Percentiles rank a stretch among this genome's conserved stretches.
phyloP scores from a whole-genome alignment of 2,797 vertebrate species.

The Fringilla coelebs region DNA sequence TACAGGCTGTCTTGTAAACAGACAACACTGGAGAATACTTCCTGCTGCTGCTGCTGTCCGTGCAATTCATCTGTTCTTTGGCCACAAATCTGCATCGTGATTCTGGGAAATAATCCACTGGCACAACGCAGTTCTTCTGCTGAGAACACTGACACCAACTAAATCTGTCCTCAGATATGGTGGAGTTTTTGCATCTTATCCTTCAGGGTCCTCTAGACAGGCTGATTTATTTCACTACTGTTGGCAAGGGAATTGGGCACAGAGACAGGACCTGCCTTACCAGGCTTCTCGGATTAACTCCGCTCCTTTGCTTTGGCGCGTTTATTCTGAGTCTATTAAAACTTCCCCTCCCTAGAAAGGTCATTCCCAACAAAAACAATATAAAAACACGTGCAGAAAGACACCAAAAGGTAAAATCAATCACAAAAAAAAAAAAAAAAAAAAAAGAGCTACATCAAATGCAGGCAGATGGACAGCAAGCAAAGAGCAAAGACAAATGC shows the following conservation, averaged over 20 bases:
- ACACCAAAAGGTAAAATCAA: not conserved
- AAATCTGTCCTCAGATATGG: not conserved
- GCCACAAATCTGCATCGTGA: not conserved
- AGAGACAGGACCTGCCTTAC: constrained; percentile 40
- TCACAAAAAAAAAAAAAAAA: not conserved
- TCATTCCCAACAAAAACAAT: constrained; percentile 35
- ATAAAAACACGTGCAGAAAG: not conserved
- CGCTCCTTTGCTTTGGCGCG: constrained; percentile 23
- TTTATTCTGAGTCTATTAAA: constrained; percentile 68
- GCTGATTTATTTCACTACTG: constrained; percentile 23
- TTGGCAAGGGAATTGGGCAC: not conserved
- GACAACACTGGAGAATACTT: not conserved
- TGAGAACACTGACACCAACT: not conserved
- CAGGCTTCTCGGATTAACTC: constrained; percentile 1
- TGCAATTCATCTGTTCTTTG: not conserved
- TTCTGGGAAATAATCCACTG: not conserved
- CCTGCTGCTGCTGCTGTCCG: not conserved
- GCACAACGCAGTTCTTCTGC: not conserved
- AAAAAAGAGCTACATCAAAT: not conserved
- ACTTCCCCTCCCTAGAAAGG: constrained; percentile 60
- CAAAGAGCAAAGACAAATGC: not conserved
- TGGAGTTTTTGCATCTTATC: not conserved
- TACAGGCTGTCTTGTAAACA: not conserved
- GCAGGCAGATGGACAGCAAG: not conserved
- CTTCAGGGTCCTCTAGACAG: constrained; percentile 40